Percentiles rank a stretch among this genome's conserved stretches.
These are phyloP conservation scores for Clistopyga incitator DNA, from an alignment of 2,888 invertebrate genomes.

Conservation along the genomic window DNA sequence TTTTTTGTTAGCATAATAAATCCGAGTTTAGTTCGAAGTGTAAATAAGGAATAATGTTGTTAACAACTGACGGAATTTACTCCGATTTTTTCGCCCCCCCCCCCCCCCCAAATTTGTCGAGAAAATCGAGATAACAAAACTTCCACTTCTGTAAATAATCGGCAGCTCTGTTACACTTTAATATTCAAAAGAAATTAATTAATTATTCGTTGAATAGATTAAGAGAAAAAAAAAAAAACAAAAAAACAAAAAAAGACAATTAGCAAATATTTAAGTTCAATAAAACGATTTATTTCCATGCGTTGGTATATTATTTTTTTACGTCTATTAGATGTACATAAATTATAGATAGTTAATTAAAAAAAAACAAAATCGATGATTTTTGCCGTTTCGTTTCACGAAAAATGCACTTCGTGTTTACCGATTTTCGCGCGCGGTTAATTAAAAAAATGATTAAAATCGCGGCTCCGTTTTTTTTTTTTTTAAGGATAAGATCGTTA, in stretches of 20 bases:
- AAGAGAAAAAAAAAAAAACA: constrained; percentile 14
- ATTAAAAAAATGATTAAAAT: too few species aligned
- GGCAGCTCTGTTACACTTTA: constrained; percentile 20
- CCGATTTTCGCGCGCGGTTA: not conserved
- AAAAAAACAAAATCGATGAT: not conserved
- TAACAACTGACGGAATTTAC: constrained; percentile 23
- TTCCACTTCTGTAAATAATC: constrained; percentile 49
- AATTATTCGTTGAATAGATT: not conserved
- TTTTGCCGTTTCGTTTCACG: not conserved
- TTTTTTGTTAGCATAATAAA: constrained; percentile 41
- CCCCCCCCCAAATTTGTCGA: too few species aligned
- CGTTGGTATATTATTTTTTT: constrained; percentile 67
- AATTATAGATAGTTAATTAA: constrained; percentile 16
- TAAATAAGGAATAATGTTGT: constrained; percentile 12
- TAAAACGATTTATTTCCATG: constrained; percentile 61
- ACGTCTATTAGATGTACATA: constrained; percentile 64
- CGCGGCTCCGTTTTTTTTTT: not conserved
- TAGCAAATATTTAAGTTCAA: constrained; percentile 52
- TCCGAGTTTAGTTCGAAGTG: constrained; percentile 47
- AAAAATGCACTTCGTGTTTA: not conserved
- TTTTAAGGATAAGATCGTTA: not conserved
- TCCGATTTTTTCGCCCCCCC: constrained; percentile 1
- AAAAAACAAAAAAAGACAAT: constrained; percentile 48
- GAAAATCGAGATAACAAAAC: constrained; percentile 14
- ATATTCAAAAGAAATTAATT: not conserved